Conservation (phyloP, 2,113 vertebrate genomes). For the Gnathonemus echidnorhynchus region DNA sequence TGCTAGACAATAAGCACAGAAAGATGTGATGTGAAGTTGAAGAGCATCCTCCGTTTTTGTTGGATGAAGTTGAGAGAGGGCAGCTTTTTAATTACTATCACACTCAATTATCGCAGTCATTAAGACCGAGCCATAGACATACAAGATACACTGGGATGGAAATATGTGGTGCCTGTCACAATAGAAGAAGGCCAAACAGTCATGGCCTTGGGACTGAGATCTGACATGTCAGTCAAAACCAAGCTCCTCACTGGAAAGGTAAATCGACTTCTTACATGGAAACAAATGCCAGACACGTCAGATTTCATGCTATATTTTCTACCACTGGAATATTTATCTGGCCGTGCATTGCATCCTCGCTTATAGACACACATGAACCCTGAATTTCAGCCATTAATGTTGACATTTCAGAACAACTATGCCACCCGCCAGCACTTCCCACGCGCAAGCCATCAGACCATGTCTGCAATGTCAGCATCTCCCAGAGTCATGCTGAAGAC, state of each 20-base stretch:
- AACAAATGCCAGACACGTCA: not conserved
- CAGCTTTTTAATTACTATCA: constrained; percentile 12
- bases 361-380: not conserved
- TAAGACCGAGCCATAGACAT: not conserved
- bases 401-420: not conserved
- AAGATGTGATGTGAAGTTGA: not conserved
- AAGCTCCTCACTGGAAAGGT: not conserved
- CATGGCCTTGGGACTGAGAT: not conserved
- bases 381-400: not conserved
- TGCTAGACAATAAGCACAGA: not conserved
- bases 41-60: not conserved
- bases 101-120: constrained; percentile 13
- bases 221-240: not conserved
- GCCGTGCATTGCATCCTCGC: not conserved
- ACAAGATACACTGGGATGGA: not conserved
- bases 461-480: constrained; percentile 16
- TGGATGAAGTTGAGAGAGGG: not conserved
- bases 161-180: not conserved
- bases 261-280: not conserved
- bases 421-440: not conserved
- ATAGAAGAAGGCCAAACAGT: not conserved
- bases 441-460: not conserved
- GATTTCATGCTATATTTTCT: not conserved
- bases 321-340: not conserved
- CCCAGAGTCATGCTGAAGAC: constrained; percentile 1